Conservation (phyloP, 2,797 vertebrate species). For the Hyperoplus lanceolatus region DNA sequence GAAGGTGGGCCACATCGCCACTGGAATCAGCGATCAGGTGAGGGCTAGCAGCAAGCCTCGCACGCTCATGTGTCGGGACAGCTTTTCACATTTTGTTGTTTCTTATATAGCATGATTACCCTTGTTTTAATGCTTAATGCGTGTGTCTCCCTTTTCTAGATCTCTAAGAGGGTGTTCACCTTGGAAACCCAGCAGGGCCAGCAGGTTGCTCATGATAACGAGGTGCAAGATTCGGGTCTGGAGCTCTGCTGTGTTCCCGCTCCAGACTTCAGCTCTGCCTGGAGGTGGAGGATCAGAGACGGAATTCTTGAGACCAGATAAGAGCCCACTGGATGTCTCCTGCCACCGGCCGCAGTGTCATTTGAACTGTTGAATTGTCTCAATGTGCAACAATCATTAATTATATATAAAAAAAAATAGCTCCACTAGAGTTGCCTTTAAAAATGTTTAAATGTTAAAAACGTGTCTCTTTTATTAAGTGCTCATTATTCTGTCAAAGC, state of each 20-base stretch:
- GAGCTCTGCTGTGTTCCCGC: constrained; percentile 91
- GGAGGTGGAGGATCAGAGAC: constrained; percentile 93
- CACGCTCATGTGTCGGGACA: not conserved
- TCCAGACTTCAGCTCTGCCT: constrained; percentile 87
- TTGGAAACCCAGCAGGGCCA: constrained; percentile 90
- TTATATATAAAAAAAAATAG: no score
- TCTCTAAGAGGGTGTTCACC: constrained; percentile 93
- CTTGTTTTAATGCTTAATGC: not conserved
- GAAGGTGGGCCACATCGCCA: constrained; percentile 94
- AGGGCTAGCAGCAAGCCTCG: constrained; percentile 33
- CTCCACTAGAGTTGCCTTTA: not conserved
- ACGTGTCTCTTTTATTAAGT: not conserved
- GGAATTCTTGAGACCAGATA: constrained; percentile 89
- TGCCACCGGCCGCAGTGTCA: not conserved
- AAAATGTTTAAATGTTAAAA: no score
- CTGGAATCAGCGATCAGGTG: constrained; percentile 97
- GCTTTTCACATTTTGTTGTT: not conserved
- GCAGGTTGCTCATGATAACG: constrained; percentile 88
- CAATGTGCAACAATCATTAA: not conserved
- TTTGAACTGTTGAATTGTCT: constrained; percentile 5
- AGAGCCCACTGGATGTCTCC: constrained; percentile 25
- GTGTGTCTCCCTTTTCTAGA: constrained; percentile 77
- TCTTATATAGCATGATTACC: not conserved
- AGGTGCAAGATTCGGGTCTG: constrained; percentile 91
- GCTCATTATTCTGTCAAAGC: not conserved